Evolutionary conservation across 2,113 vertebrate genomes (phyloP).

Genomic region (Zingel zingel): DNA sequence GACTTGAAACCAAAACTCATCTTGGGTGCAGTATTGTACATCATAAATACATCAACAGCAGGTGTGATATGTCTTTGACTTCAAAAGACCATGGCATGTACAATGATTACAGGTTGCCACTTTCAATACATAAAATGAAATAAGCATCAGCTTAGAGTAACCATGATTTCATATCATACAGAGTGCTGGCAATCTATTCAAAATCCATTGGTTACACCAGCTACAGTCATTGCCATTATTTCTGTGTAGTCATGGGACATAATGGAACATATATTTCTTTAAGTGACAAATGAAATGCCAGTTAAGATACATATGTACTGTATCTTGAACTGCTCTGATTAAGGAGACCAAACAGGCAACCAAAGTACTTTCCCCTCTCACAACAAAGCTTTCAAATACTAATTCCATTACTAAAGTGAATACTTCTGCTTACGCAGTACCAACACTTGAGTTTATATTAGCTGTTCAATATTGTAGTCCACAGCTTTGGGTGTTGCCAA

Average conservation of each 20-base stretch:
- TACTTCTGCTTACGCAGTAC: slow-evolving; percentile 40
- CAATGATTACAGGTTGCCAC: slow-evolving; percentile 19
- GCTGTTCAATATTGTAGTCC: slow-evolving; percentile 61
- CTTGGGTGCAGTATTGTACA: not conserved
- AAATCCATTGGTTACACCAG: slow-evolving; percentile 46
- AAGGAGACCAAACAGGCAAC: slow-evolving; percentile 27
- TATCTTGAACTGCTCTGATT: slow-evolving; percentile 5
- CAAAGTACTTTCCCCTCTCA: slow-evolving; percentile 19
- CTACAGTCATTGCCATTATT: not conserved
- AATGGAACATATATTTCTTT: slow-evolving; percentile 2
- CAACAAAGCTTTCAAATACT: slow-evolving; percentile 42
- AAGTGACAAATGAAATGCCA: not conserved
- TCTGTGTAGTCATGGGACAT: slow-evolving; percentile 14
- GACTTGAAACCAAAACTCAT: not conserved
- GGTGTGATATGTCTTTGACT: not conserved
- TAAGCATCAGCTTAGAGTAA: slow-evolving; percentile 23
- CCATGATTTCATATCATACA: slow-evolving; percentile 30
- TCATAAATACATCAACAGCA: not conserved
- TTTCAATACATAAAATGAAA: slow-evolving; percentile 33
- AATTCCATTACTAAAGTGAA: slow-evolving; percentile 55
- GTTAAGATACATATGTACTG: not conserved
- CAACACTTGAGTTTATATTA: slow-evolving; percentile 40
- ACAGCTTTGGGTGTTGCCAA: slow-evolving; percentile 67
- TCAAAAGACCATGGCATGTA: slow-evolving; percentile 1
- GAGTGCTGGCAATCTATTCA: slow-evolving; percentile 24